Conservation (phyloP, 1,140 invertebrate species). For the Hyposmocoma kahamanoa region DNA sequence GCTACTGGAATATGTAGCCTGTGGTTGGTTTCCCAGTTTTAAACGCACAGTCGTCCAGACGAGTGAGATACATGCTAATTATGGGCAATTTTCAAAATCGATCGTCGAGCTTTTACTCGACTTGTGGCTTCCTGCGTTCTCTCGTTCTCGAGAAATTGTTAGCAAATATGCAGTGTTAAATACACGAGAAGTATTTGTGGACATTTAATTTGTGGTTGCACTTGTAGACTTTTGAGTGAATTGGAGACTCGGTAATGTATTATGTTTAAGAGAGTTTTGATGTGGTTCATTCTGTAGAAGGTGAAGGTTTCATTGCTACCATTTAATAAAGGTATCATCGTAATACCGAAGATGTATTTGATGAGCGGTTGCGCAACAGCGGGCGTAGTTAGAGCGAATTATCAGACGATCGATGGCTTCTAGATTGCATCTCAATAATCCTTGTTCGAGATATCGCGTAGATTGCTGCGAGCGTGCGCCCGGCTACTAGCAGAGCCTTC, state of each 20-base stretch:
- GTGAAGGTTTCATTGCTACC: constrained; percentile 29
- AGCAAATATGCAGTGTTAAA: constrained; percentile 33
- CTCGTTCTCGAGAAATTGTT: constrained; percentile 38
- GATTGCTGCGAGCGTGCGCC: constrained; percentile 47
- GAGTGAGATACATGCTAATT: constrained; percentile 68
- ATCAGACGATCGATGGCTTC: constrained; percentile 58
- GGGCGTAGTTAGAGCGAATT: constrained; percentile 52
- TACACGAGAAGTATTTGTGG: neutral
- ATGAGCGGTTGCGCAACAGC: constrained; percentile 54
- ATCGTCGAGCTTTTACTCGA: constrained; percentile 58
- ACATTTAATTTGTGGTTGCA: constrained; percentile 12
- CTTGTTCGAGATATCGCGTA: constrained; percentile 49
- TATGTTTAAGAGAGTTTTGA: no score
- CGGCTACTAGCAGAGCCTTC: constrained; percentile 48
- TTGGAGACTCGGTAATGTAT: no score
- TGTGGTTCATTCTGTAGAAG: constrained; percentile 1
- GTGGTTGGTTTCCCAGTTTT: constrained; percentile 57
- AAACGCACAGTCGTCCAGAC: constrained; percentile 54
- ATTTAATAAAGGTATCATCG: constrained; percentile 65
- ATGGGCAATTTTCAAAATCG: constrained; percentile 71
- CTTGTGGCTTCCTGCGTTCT: constrained; percentile 55
- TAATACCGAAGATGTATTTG: constrained; percentile 41
- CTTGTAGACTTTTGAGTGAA: no score
- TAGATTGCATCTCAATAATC: constrained; percentile 70
- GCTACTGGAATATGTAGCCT: constrained; percentile 69